These are phyloP conservation scores for Sterna hirundo DNA, from an alignment of 2,113 vertebrate genomes.

Conservation along the genomic window DNA sequence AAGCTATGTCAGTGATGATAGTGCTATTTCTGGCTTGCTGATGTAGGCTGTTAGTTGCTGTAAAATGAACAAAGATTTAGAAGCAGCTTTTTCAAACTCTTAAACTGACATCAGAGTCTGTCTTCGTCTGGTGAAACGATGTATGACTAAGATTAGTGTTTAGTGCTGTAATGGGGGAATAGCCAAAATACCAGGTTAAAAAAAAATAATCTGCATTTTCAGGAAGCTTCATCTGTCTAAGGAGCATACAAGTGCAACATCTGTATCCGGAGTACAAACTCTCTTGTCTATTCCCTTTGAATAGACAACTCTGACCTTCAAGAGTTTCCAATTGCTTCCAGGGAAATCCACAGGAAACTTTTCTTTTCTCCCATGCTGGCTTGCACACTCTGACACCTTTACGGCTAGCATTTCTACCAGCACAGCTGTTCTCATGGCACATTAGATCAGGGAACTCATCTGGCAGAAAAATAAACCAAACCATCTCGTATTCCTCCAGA, in stretches of 20 bases:
- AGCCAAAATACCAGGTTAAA: neutral
- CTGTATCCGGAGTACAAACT: neutral
- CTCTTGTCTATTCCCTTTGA: neutral
- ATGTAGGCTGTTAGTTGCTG: neutral
- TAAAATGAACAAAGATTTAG: neutral
- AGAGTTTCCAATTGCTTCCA: neutral
- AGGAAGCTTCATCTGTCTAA: neutral
- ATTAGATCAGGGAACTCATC: neutral
- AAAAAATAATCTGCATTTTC: neutral
- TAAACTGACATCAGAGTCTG: neutral
- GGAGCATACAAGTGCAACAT: neutral
- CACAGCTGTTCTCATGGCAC: neutral
- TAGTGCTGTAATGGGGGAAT: neutral
- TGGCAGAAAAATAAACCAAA: neutral
- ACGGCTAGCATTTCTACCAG: neutral
- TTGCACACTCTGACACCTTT: neutral
- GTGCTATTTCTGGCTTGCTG: neutral
- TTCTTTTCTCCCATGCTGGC: neutral
- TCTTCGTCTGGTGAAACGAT: accelerated
- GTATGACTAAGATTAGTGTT: neutral
- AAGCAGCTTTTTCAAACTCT: neutral
- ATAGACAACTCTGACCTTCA: neutral
- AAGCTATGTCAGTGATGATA: neutral
- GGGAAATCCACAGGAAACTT: neutral
- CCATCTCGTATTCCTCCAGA: neutral